Conservation (phyloP, 2,888 invertebrate genomes). For the Abrostola triplasia region DNA sequence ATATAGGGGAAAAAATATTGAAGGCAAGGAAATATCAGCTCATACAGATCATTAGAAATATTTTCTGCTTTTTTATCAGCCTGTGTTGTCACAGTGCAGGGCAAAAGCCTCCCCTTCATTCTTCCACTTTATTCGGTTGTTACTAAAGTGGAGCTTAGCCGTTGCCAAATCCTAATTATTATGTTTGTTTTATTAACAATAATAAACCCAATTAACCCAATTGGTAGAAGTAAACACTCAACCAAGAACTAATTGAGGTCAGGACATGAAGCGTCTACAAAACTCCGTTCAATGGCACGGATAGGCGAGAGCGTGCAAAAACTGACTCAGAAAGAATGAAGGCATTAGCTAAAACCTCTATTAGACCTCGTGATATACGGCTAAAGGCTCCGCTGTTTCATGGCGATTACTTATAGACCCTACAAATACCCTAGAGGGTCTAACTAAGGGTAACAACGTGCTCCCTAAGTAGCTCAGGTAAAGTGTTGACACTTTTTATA, state of each 20-base stretch:
- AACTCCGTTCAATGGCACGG: slow-evolving; percentile 57
- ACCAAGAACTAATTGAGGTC: slow-evolving; percentile 61
- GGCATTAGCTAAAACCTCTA: slow-evolving; percentile 72
- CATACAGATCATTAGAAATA: no score
- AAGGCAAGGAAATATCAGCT: no score
- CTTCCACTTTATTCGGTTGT: no score
- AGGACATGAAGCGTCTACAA: slow-evolving; percentile 32
- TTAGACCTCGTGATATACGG: slow-evolving; percentile 74
- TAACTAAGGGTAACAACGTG: slow-evolving; percentile 46
- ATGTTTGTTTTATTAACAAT: not conserved
- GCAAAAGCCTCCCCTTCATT: no score
- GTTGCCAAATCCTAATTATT: not conserved
- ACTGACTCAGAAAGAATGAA: slow-evolving; percentile 69
- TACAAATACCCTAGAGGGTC: slow-evolving; percentile 52
- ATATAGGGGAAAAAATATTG: no score
- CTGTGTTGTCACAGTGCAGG: no score
- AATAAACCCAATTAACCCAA: not conserved
- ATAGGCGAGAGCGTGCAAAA: slow-evolving; percentile 62
- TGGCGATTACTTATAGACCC: slow-evolving; percentile 66
- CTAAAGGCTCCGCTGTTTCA: slow-evolving; percentile 63
- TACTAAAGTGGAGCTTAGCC: no score
- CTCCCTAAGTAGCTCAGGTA: slow-evolving; percentile 38
- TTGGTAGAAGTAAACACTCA: slow-evolving; percentile 18
- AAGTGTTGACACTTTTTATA: slow-evolving; percentile 53
- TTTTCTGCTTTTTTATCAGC: no score